These are phyloP conservation scores for Andrena praecox DNA, from an alignment of 2,888 invertebrate genomes.

Conservation along the genomic window DNA sequence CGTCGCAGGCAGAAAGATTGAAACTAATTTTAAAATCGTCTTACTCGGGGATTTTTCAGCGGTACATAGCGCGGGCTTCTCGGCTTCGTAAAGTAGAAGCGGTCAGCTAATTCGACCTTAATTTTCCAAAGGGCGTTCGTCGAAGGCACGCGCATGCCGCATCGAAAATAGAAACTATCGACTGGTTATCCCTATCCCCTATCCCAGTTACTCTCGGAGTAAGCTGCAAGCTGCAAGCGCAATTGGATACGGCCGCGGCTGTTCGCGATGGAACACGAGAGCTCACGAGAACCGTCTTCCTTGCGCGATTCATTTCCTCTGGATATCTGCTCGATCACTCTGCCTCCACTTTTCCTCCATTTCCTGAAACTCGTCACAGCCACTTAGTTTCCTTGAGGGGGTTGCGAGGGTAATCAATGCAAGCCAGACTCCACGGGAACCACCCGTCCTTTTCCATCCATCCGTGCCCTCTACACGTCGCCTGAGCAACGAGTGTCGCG, in stretches of 20 bases:
- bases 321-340: constrained; percentile 21
- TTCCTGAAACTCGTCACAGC: constrained; percentile 52
- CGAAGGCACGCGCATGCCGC: neutral
- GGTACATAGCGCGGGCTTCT: no score
- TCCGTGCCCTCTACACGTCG: neutral
- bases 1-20: no score
- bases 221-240: neutral
- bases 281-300: neutral
- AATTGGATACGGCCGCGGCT: neutral
- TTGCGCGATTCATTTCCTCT: constrained; percentile 15
- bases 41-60: constrained; percentile 6
- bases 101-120: constrained; percentile 37
- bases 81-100: constrained; percentile 1
- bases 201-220: constrained; percentile 14
- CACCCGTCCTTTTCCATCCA: neutral
- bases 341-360: constrained; percentile 21
- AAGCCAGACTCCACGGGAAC: constrained; percentile 14
- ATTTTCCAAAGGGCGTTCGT: constrained; percentile 37
- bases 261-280: neutral
- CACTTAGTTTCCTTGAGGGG: constrained; percentile 33
- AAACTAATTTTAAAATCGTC: constrained; percentile 6
- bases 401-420: constrained; percentile 55
- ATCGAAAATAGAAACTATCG: constrained; percentile 37
- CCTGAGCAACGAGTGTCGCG: no score
- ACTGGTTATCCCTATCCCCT: constrained; percentile 9